phyloP scores from a whole-genome alignment of 2,797 vertebrate species.

The Malacoctenus gilli region DNA sequence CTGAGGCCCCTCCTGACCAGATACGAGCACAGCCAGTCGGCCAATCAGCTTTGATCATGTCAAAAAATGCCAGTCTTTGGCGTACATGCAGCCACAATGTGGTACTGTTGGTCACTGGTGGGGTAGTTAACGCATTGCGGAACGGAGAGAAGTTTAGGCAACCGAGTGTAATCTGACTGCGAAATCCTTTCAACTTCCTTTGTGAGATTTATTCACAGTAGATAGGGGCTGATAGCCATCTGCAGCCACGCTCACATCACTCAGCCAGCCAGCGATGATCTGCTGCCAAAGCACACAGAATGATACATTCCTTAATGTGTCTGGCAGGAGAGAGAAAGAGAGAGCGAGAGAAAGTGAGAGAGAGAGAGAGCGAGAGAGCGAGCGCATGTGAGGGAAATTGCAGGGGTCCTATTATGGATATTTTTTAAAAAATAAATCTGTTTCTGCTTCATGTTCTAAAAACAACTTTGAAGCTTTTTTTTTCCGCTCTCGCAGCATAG shows the following conservation, averaged over 20 bases:
- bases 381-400: constrained; percentile 16
- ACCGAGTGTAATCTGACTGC: constrained; percentile 48
- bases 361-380: constrained; percentile 21
- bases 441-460: constrained; percentile 45
- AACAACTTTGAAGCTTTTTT: constrained; percentile 21
- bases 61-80: constrained; percentile 10
- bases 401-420: constrained; percentile 27
- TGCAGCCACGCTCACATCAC: constrained; percentile 66
- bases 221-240: constrained; percentile 78
- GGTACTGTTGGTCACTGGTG: neutral
- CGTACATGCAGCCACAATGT: neutral
- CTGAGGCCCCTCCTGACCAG: constrained; percentile 5
- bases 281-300: constrained; percentile 73
- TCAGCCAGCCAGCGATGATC: constrained; percentile 53
- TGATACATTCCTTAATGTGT: constrained; percentile 72
- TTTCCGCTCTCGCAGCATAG: constrained; percentile 1
- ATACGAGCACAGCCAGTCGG: constrained; percentile 5
- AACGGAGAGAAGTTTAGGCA: constrained; percentile 28
- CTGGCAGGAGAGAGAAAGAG: constrained; percentile 39
- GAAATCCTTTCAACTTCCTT: constrained; percentile 56
- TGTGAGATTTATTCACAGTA: constrained; percentile 75
- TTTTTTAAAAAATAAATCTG: constrained; percentile 37
- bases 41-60: constrained; percentile 37
- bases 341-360: constrained; percentile 6
- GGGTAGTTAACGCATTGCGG: no score